A percentile compares a stretch with the other conserved stretches of the same genome.
phyloP scores from a whole-genome alignment of 2,797 vertebrate species.

The Cheracebus regulus region DNA sequence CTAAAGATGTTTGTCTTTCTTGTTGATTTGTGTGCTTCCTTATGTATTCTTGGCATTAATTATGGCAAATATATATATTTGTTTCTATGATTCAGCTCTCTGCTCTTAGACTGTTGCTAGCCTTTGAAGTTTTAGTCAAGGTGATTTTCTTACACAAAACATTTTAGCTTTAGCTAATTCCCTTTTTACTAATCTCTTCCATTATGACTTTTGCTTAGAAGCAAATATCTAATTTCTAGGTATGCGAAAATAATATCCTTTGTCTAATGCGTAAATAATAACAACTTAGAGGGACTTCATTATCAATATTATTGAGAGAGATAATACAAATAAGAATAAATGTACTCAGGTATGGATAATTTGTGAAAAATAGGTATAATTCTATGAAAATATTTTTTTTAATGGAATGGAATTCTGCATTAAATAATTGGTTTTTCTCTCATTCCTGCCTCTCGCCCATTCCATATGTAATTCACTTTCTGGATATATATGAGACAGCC shows the following conservation, averaged over 20 bases:
- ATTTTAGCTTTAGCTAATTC: constrained; percentile 24
- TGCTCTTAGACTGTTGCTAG: not conserved
- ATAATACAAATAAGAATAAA: not conserved
- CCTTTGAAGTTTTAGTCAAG: not conserved
- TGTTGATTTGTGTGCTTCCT: not conserved
- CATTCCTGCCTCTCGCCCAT: not conserved
- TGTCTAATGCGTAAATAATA: not conserved
- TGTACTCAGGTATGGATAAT: not conserved
- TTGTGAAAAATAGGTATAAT: not conserved
- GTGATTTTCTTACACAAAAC: not conserved
- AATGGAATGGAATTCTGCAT: not conserved
- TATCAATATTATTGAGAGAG: not conserved
- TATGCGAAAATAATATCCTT: constrained; percentile 2
- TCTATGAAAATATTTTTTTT: not conserved
- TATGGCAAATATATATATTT: not conserved
- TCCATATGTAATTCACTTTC: not conserved
- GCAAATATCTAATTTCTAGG: not conserved
- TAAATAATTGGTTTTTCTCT: not conserved
- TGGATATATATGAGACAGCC: not conserved
- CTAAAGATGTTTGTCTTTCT: not conserved
- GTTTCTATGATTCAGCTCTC: not conserved
- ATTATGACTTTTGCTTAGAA: not conserved
- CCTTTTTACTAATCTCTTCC: not conserved
- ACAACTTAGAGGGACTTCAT: not conserved
- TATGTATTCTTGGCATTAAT: not conserved